These are phyloP conservation scores for Sepioteuthis lessoniana DNA, from an alignment of 2,888 invertebrate species.

Conservation along the genomic window DNA sequence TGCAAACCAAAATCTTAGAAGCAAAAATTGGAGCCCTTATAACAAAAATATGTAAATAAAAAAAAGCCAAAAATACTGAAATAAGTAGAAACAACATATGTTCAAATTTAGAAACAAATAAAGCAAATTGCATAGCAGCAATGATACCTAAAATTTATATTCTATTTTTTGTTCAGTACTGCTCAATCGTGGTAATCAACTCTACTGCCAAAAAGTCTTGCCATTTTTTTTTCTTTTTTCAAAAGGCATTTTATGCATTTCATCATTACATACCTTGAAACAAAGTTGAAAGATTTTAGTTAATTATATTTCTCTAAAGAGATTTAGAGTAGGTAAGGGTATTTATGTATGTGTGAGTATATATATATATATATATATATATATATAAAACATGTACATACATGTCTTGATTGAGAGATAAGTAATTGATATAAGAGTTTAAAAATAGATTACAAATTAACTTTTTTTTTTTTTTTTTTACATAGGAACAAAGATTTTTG, in stretches of 20 bases:
- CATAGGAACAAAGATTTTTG: background rate
- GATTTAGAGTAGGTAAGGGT: background rate
- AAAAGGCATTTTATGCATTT: background rate
- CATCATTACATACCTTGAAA: background rate
- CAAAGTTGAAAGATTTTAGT: background rate
- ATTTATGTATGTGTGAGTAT: too few species aligned
- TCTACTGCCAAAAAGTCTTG: too few species aligned
- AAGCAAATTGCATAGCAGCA: background rate
- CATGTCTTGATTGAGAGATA: too few species aligned
- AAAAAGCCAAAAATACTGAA: background rate
- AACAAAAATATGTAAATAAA: background rate
- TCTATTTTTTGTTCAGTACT: background rate
- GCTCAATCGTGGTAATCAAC: background rate
- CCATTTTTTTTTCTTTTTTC: background rate
- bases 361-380: too few species aligned
- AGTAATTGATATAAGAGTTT: too few species aligned
- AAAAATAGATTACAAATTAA: too few species aligned
- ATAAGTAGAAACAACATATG: background rate
- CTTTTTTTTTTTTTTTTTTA: background rate
- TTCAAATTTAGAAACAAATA: background rate
- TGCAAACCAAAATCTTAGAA: conserved; percentile 16
- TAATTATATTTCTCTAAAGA: background rate
- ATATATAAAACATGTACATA: too few species aligned
- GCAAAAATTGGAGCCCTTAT: background rate
- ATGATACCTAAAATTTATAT: background rate